Base-by-base conservation (phyloP, 92 coral and sea anemone species). In the Hydrozoanthus gracilis region DNA sequence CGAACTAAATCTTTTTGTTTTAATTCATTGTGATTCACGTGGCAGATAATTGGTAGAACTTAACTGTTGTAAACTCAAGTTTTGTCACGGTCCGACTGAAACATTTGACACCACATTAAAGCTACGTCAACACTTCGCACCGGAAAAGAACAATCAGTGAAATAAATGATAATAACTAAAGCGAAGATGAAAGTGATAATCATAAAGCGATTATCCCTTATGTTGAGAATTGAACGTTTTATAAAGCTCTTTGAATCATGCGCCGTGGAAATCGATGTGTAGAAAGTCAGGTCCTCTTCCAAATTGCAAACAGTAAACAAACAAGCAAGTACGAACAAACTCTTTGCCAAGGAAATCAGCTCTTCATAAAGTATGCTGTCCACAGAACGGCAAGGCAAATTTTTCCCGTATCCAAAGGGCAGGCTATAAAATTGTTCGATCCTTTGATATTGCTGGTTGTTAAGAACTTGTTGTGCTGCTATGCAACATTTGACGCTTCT, bases 401-500 rank as follows among this genome's bases (percentile, higher is more conserved):
- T 35, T 18, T 10, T 9, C 50, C 27, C 6, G 12, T 16, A 16
- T 9, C 10, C 66, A 44, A 51, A 66, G 0, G 17, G 48, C 44
- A 17, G 12, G 13, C 3, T n/a, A 49, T 11, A 16, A 49, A 3
- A 39, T 8, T 48, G 54, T 17, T 20, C 39, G 74, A 46, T 65
- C 60, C 49, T 65, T 54, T 54, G 17, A 4, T 68, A 76, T 20
- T 47, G 48, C 18, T 46, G 51, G 72, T 27, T 27, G 52, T 44
- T 8, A 49, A 18, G 15, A 51, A 44, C 5, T 12, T 62, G 7
- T 49, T 35, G 56, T 49, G 85, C 85, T 80, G 85, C 85, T 80
- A 80, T 64, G 85, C 85, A 66, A 80, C 85, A 80, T 65, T 65
- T 20, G 48, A 18, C 11, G 13, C 18, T 11, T 15, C 44, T 15